phyloP scores from a whole-genome alignment of 2,113 vertebrate species.

The Lasiurus borealis region DNA sequence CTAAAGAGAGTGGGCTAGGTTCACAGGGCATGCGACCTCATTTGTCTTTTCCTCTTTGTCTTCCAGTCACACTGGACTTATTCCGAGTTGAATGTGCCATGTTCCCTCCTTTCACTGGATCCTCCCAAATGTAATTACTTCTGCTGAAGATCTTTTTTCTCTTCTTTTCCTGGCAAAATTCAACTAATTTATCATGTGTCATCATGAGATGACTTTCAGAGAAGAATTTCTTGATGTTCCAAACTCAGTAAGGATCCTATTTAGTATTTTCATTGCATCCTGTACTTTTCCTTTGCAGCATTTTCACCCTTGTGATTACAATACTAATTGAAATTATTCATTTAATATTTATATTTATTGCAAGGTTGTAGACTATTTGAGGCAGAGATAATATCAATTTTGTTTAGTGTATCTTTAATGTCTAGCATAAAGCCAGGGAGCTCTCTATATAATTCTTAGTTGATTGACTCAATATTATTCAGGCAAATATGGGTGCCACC shows the following conservation, averaged over 20 bases:
- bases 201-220: constrained; percentile 29
- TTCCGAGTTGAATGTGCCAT: not conserved
- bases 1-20: not conserved
- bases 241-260: not conserved
- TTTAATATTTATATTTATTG: constrained; percentile 37
- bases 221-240: not conserved
- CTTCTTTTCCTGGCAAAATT: not conserved
- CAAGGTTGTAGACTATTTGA: not conserved
- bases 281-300: not conserved
- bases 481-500: not conserved
- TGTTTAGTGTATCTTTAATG: constrained; percentile 28
- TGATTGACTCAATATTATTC: constrained; percentile 30
- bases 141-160: not conserved
- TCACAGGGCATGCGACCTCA: not conserved
- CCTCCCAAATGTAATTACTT: not conserved
- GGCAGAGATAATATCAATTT: not conserved
- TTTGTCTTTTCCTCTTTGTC: not conserved
- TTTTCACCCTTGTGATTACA: constrained; percentile 3
- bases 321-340: constrained; percentile 39
- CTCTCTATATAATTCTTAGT: not conserved
- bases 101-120: not conserved
- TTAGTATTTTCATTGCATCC: not conserved
- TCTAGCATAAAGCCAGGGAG: not conserved
- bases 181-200: constrained; percentile 30
- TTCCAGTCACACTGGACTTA: not conserved